Evolutionary conservation across 2,113 vertebrate genomes (phyloP).

Genomic region (Heliornis fulica): DNA sequence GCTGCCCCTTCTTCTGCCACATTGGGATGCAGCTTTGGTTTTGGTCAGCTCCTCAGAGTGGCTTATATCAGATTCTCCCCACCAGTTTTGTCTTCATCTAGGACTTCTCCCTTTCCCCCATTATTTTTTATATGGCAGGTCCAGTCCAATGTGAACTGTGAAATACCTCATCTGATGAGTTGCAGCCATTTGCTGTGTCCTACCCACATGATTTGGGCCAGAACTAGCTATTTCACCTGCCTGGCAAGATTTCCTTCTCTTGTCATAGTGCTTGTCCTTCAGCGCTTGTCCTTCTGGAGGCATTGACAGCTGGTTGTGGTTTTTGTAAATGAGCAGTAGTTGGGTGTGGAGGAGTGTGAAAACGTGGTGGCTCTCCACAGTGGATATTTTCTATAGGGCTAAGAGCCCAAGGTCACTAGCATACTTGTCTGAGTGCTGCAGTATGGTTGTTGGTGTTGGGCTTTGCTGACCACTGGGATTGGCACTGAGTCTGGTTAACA

Average conservation of each 20-base stretch:
- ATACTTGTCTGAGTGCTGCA: neutral
- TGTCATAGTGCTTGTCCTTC: neutral
- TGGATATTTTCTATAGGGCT: rapidly evolving
- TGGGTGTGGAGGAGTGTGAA: neutral
- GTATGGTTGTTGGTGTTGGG: neutral
- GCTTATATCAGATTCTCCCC: neutral
- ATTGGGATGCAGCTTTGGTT: neutral
- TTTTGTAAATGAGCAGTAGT: neutral
- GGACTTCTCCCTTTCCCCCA: neutral
- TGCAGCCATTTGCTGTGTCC: neutral
- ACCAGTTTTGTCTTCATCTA: neutral
- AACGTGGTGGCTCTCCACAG: neutral
- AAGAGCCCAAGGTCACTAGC: neutral
- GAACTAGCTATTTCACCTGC: neutral
- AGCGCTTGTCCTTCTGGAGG: neutral
- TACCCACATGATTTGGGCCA: neutral
- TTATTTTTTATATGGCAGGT: neutral
- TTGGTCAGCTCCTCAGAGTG: neutral
- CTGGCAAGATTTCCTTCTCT: neutral
- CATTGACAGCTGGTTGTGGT: neutral
- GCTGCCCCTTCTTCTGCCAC: neutral
- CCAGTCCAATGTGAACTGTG: neutral
- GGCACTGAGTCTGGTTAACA: rapidly evolving
- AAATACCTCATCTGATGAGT: neutral
- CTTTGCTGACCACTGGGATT: neutral